Evolutionary conservation across 1,140 invertebrate genomes (phyloP).

Genomic region (Drosophila lowei): DNA sequence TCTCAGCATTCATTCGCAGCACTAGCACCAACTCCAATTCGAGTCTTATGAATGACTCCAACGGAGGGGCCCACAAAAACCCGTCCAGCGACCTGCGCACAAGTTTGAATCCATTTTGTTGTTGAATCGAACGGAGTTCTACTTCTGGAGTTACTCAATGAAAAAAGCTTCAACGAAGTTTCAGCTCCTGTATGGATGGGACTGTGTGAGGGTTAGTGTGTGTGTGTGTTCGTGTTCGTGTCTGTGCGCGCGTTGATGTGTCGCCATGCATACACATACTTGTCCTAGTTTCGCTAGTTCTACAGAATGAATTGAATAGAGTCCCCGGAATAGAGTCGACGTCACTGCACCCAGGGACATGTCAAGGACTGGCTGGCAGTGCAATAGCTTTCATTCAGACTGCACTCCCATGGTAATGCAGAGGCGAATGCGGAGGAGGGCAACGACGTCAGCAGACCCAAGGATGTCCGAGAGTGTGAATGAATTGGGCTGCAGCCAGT

Average conservation of each 20-base stretch:
- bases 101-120: slow-evolving; percentile 47
- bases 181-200: slow-evolving; percentile 16
- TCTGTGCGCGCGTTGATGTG: slow-evolving; percentile 5
- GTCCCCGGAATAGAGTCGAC: slow-evolving; percentile 41
- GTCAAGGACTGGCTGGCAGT: slow-evolving; percentile 65
- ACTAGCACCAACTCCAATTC: slow-evolving; percentile 31
- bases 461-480: slow-evolving; percentile 44
- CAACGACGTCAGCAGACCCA: slow-evolving; percentile 45
- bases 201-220: slow-evolving; percentile 4
- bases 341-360: slow-evolving; percentile 45
- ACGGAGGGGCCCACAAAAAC: slow-evolving; percentile 32
- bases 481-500: slow-evolving; percentile 23
- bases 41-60: slow-evolving; percentile 41
- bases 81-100: slow-evolving; percentile 68
- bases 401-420: slow-evolving; percentile 1
- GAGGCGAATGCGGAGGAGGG: slow-evolving; percentile 3
- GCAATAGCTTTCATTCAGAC: slow-evolving; percentile 44
- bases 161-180: slow-evolving; percentile 69
- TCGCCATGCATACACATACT: slow-evolving; percentile 40
- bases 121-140: slow-evolving; percentile 28
- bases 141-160: slow-evolving; percentile 65
- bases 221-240: not conserved
- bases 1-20: slow-evolving; percentile 62
- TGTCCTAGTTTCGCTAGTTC: slow-evolving; percentile 72
- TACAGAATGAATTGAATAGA: slow-evolving; percentile 66